A percentile compares a stretch with the other conserved stretches of the same genome.
phyloP scores from a whole-genome alignment of 2,113 vertebrate genomes.

The Ceyx margarethae region DNA sequence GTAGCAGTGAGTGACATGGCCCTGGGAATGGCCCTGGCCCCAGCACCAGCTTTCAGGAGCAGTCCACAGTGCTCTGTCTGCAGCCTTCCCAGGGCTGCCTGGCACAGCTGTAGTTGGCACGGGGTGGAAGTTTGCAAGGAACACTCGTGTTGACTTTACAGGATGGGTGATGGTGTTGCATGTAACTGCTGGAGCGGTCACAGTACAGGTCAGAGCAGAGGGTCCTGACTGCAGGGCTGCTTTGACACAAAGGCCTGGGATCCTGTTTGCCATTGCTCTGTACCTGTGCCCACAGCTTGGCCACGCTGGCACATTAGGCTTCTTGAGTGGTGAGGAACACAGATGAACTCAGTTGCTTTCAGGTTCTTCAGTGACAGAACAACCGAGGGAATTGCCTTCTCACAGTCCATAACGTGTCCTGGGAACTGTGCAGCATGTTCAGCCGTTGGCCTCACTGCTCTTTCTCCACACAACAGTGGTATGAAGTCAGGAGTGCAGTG shows the following conservation, averaged over 20 bases:
- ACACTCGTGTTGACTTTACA: rapidly evolving
- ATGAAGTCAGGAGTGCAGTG: not conserved
- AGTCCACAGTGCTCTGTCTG: not conserved
- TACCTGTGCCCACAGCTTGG: not conserved
- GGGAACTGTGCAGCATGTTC: not conserved
- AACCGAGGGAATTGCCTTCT: not conserved
- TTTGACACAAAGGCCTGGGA: not conserved
- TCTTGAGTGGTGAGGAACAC: not conserved
- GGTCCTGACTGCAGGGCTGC: not conserved
- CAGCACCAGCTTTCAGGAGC: not conserved
- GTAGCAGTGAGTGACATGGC: not conserved
- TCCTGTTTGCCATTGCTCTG: not conserved
- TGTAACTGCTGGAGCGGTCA: not conserved
- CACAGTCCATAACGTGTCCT: not conserved
- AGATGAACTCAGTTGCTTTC: not conserved
- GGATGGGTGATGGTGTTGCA: not conserved
- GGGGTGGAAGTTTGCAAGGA: not conserved
- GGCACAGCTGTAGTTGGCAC: not conserved
- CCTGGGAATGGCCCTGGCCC: not conserved
- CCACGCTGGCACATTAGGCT: too few species aligned
- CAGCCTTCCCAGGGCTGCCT: not conserved
- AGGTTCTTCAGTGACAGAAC: not conserved
- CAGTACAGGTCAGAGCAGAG: rapidly evolving
- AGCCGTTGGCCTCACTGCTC: not conserved
- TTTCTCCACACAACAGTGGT: not conserved